Evolutionary conservation across 1,140 invertebrate genomes (phyloP).

Genomic region (Euschistus heros): DNA sequence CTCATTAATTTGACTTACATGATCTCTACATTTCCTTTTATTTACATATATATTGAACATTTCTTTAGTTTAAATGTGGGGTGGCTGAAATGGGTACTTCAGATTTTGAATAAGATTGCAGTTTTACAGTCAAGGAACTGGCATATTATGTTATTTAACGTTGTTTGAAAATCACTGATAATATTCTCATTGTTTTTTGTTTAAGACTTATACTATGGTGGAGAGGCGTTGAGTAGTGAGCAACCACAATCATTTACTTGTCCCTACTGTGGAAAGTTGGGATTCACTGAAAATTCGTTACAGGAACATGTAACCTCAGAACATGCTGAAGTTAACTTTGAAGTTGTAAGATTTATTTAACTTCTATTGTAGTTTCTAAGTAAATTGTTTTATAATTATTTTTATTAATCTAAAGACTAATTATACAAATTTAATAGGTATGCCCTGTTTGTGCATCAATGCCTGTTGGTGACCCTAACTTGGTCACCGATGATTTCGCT

Average conservation of each 20-base stretch:
- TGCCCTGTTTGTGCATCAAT: constrained; percentile 93
- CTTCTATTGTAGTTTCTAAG: background rate
- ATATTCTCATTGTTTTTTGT: no score
- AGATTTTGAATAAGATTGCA: no score
- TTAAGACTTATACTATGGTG: constrained; percentile 89
- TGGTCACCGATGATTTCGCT: constrained; percentile 94
- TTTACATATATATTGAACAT: no score
- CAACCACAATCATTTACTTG: constrained; percentile 93
- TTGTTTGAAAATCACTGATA: no score
- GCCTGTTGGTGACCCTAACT: constrained; percentile 92
- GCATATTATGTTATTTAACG: no score
- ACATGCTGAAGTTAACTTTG: constrained; percentile 71
- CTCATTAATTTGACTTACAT: no score
- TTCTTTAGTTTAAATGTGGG: no score
- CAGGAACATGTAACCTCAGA: constrained; percentile 87
- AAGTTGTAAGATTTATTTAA: constrained; percentile 54
- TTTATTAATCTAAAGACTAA: background rate
- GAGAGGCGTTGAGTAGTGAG: constrained; percentile 74
- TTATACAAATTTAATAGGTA: constrained; percentile 44
- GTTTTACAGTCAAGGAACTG: no score
- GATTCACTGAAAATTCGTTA: constrained; percentile 81
- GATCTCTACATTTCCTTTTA: no score
- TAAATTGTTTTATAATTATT: background rate
- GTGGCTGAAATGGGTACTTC: no score
- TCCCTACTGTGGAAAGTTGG: constrained; percentile 92